These are phyloP conservation scores for Gymnocypris eckloni DNA, from an alignment of 2,797 vertebrate genomes.

Conservation along the genomic window DNA sequence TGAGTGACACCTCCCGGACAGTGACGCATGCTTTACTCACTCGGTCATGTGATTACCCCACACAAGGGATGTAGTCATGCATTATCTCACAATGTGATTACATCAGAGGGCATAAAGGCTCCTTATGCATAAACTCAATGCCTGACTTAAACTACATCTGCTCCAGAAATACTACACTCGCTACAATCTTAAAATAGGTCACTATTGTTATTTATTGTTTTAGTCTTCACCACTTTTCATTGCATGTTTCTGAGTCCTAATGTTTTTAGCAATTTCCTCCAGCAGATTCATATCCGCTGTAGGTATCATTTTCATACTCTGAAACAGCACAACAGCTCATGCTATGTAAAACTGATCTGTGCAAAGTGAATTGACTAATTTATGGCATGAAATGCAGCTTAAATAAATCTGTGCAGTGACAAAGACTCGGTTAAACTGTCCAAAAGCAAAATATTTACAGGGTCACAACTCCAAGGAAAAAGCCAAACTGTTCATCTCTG, in stretches of 20 bases:
- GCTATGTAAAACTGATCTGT: conserved; percentile 18
- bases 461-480: conserved; percentile 11
- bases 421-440: not conserved
- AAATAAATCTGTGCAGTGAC: not conserved
- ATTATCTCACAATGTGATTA: conserved; percentile 46
- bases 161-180: conserved; percentile 15
- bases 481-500: not conserved
- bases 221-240: conserved; percentile 3
- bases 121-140: conserved; percentile 44
- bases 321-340: not conserved
- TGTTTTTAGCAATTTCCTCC: conserved; percentile 17
- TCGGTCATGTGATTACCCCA: conserved; percentile 64
- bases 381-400: not conserved
- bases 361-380: not conserved
- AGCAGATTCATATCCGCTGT: not conserved
- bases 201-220: not conserved
- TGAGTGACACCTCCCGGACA: conserved; percentile 45
- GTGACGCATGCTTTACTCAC: conserved; percentile 63
- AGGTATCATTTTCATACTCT: not conserved
- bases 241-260: not conserved
- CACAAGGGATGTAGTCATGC: conserved; percentile 38
- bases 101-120: conserved; percentile 44
- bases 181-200: conserved; percentile 14
- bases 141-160: conserved; percentile 42
- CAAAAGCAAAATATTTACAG: not conserved